Evolutionary conservation across 2,797 vertebrate genomes (phyloP).

Genomic region (Parambassis ranga): DNA sequence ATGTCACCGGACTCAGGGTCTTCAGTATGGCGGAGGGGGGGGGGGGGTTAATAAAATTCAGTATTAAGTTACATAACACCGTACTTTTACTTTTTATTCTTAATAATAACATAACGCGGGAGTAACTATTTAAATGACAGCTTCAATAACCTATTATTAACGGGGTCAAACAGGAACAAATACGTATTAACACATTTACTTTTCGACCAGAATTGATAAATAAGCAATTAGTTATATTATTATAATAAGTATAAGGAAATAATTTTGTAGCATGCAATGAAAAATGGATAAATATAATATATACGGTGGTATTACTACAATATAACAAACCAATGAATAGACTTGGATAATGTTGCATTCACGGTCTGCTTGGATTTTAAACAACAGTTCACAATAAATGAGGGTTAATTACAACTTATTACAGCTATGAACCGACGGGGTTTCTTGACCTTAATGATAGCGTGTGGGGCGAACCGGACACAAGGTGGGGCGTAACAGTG

Average conservation of each 20-base stretch:
- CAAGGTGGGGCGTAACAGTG: slow-evolving; percentile 57
- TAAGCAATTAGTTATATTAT: too few relatives aligned
- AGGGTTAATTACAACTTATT: background rate
- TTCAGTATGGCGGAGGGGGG: slow-evolving; percentile 24
- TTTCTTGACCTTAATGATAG: slow-evolving; percentile 52
- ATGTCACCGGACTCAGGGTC: slow-evolving; percentile 78
- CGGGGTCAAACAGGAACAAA: too few relatives aligned
- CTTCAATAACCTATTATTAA: background rate
- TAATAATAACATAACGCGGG: background rate
- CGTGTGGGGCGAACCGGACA: slow-evolving; percentile 22
- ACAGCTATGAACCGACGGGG: slow-evolving; percentile 20
- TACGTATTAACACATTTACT: background rate
- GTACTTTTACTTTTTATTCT: background rate
- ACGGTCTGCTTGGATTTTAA: too few relatives aligned
- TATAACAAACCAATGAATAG: background rate
- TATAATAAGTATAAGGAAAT: too few relatives aligned
- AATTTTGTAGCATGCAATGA: too few relatives aligned
- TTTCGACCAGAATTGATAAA: background rate
- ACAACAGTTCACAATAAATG: too few relatives aligned
- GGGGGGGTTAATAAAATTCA: slow-evolving; percentile 9
- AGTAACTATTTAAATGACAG: background rate
- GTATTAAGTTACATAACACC: background rate
- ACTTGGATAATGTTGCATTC: slow-evolving; percentile 13
- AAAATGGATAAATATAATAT: too few relatives aligned
- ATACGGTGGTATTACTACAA: background rate